A percentile compares a stretch with the other conserved stretches of the same genome.
Evolutionary conservation across 92 coral and sea anemone species (phyloP).

Genomic region (Palythoa caribaeorum): DNA sequence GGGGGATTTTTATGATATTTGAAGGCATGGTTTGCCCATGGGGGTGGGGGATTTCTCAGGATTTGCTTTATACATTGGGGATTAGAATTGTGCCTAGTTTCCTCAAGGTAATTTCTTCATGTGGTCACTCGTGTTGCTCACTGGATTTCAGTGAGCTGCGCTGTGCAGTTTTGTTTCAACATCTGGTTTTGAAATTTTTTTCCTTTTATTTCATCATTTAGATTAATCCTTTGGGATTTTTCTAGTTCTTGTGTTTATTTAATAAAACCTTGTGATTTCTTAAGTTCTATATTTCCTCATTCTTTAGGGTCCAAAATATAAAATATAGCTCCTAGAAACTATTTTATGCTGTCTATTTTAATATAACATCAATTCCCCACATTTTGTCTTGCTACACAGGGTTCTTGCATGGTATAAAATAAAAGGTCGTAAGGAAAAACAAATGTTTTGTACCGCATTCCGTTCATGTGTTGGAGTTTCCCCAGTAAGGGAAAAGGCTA

Average conservation of each 20-base stretch:
- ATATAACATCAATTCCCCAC: too few relatives aligned
- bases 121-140: slow-evolving; percentile 11
- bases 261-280: slow-evolving; percentile 34
- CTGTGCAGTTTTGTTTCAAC: slow-evolving; percentile 29
- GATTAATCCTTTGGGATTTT: slow-evolving; percentile 46
- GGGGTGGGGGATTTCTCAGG: slow-evolving; percentile 51
- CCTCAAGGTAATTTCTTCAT: slow-evolving; percentile 28
- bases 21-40: not conserved
- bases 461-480: too few relatives aligned
- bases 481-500: too few relatives aligned
- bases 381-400: too few relatives aligned
- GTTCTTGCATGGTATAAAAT: too few relatives aligned
- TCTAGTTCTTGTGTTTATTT: not conserved
- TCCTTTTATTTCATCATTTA: slow-evolving; percentile 46
- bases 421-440: too few relatives aligned
- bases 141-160: slow-evolving; percentile 15
- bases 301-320: slow-evolving; percentile 38
- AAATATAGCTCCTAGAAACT: slow-evolving; percentile 36
- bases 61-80: slow-evolving; percentile 48
- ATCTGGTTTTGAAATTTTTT: slow-evolving; percentile 45
- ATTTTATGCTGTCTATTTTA: slow-evolving; percentile 35
- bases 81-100: slow-evolving; percentile 51
- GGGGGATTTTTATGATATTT: too few relatives aligned
- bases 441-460: too few relatives aligned
- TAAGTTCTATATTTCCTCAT: slow-evolving; percentile 46